phyloP scores from a whole-genome alignment of 2,113 vertebrate genomes.

The Pelecanoides urinatrix region DNA sequence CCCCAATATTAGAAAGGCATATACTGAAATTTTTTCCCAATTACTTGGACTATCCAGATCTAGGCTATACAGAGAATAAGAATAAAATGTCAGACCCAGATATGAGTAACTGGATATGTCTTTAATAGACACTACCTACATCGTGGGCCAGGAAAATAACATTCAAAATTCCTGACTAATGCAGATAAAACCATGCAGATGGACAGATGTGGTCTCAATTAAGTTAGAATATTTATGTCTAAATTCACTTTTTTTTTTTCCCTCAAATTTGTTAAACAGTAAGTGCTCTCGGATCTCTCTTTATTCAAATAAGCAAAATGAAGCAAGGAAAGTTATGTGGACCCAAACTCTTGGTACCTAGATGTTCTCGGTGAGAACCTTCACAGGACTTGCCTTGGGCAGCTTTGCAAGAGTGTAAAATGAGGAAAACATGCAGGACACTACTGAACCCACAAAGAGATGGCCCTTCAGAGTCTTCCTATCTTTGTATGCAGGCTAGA shows the following conservation, averaged over 20 bases:
- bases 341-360: background rate
- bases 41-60: background rate
- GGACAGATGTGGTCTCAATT: background rate
- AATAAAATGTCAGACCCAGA: background rate
- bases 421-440: background rate
- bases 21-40: background rate
- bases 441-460: background rate
- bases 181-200: background rate
- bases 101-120: background rate
- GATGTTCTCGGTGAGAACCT: background rate
- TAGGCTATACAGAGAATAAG: background rate
- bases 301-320: background rate
- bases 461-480: background rate
- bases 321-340: background rate
- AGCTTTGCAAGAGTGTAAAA: background rate
- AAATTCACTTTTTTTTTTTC: background rate
- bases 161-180: background rate
- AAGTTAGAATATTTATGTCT: background rate
- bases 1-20: background rate
- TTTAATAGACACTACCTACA: background rate
- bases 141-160: background rate
- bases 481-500: background rate
- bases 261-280: background rate
- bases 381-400: background rate
- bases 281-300: background rate